Evolutionary conservation across 2,888 invertebrate species (phyloP).

Genomic region (Piscicola geometra): DNA sequence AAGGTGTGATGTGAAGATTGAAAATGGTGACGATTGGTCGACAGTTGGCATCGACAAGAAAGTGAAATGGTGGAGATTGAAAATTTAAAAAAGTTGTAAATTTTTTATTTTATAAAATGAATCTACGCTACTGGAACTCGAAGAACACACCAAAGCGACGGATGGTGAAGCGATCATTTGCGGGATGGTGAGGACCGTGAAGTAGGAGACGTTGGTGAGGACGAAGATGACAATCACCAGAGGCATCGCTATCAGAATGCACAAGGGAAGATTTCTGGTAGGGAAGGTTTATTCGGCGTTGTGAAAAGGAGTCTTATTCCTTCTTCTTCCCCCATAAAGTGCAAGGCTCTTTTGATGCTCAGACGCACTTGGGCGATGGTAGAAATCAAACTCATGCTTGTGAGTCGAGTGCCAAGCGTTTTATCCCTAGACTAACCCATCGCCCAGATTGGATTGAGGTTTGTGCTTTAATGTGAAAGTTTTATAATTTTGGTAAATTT

Average conservation of each 20-base stretch:
- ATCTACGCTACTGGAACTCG: too few relatives aligned
- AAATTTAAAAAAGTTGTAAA: too few relatives aligned
- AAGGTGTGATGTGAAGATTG: not conserved
- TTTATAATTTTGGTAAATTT: too few relatives aligned
- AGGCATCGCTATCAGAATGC: slow-evolving; percentile 75
- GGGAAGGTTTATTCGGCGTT: too few relatives aligned
- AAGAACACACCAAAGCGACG: slow-evolving; percentile 73
- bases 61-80: too few relatives aligned
- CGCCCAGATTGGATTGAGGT: not conserved
- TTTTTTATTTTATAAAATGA: too few relatives aligned
- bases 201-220: slow-evolving; percentile 79
- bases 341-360: too few relatives aligned
- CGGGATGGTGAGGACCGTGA: slow-evolving; percentile 69
- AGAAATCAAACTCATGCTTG: not conserved
- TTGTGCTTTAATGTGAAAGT: too few relatives aligned
- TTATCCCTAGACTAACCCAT: not conserved
- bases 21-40: not conserved
- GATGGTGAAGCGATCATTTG: slow-evolving; percentile 72
- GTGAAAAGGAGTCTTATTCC: slow-evolving; percentile 18
- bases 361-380: too few relatives aligned
- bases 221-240: slow-evolving; percentile 74
- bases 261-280: slow-evolving; percentile 78
- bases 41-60: too few relatives aligned
- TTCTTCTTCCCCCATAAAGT: not conserved
- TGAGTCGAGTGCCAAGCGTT: not conserved